These are phyloP conservation scores for Isoperla grammatica DNA, from an alignment of 2,888 invertebrate genomes.

Conservation along the genomic window DNA sequence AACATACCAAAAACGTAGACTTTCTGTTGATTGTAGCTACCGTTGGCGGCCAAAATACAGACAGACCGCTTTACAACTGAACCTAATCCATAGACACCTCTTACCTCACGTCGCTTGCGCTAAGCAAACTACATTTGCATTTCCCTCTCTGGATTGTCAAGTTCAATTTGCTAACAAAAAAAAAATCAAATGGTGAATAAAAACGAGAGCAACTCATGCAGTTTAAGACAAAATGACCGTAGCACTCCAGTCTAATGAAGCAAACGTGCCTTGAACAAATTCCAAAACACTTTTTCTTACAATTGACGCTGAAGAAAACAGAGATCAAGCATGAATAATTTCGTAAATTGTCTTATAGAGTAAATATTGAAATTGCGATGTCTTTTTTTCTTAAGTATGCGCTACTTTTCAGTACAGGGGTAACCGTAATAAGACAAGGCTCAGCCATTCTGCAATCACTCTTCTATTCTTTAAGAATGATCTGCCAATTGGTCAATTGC, in stretches of 20 bases:
- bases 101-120: too few species aligned
- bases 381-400: not conserved
- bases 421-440: not conserved
- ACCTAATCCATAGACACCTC: too few species aligned
- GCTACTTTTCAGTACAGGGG: constrained; percentile 12
- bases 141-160: too few species aligned
- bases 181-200: too few species aligned
- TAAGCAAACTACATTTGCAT: too few species aligned
- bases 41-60: too few species aligned
- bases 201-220: constrained; percentile 11
- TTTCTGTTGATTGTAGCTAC: too few species aligned
- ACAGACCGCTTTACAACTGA: too few species aligned
- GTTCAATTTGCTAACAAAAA: too few species aligned
- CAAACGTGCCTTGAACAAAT: constrained; percentile 13
- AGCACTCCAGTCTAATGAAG: constrained; percentile 9
- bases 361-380: constrained; percentile 10
- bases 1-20: too few species aligned
- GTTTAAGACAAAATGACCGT: constrained; percentile 12
- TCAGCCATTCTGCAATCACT: not conserved
- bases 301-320: not conserved
- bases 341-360: constrained; percentile 11
- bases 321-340: constrained; percentile 16
- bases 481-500: too few species aligned
- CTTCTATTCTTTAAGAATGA: too few species aligned
- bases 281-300: constrained; percentile 1